A percentile compares a stretch with the other conserved stretches of the same genome.
These are phyloP conservation scores for Lasioglossum leucozonium DNA, from an alignment of 2,888 invertebrate genomes.

Conservation along the genomic window DNA sequence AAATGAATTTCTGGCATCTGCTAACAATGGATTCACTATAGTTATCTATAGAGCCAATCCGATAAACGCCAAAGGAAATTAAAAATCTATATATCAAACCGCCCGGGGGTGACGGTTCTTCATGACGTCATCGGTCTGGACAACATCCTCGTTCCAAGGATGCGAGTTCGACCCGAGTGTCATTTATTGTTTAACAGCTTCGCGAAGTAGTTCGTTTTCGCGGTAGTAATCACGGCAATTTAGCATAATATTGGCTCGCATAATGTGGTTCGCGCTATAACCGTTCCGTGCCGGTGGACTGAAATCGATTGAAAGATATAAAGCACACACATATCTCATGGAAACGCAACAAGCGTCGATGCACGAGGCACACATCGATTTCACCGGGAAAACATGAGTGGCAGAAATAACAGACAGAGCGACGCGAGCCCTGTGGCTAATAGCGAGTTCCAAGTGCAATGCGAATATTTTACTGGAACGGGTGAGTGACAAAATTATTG, in stretches of 20 bases:
- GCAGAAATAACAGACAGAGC: constrained; percentile 28
- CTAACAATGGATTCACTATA: neutral
- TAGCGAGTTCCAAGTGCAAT: constrained; percentile 45
- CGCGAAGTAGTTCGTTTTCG: neutral
- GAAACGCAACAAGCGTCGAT: constrained; percentile 71
- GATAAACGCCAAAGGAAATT: constrained; percentile 33
- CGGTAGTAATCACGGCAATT: neutral
- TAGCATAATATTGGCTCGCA: neutral
- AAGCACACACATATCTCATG: constrained; percentile 26
- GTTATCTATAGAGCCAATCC: constrained; percentile 1
- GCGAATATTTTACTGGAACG: constrained; percentile 51
- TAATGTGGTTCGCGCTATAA: constrained; percentile 3
- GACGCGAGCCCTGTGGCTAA: constrained; percentile 28
- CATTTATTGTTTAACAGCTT: constrained; percentile 5
- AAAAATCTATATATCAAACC: constrained; percentile 54
- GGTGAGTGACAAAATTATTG: constrained; percentile 53
- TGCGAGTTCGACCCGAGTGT: constrained; percentile 35
- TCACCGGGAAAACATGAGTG: constrained; percentile 69
- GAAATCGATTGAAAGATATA: neutral
- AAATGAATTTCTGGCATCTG: neutral
- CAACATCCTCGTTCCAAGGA: constrained; percentile 58
- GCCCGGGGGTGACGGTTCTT: constrained; percentile 31
- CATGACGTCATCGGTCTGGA: constrained; percentile 61
- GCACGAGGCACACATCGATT: constrained; percentile 62
- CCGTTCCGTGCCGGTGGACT: neutral